A percentile compares a stretch with the other conserved stretches of the same genome.
Conservation (phyloP, 2,888 invertebrate species). For the Drosophila barbarae region DNA sequence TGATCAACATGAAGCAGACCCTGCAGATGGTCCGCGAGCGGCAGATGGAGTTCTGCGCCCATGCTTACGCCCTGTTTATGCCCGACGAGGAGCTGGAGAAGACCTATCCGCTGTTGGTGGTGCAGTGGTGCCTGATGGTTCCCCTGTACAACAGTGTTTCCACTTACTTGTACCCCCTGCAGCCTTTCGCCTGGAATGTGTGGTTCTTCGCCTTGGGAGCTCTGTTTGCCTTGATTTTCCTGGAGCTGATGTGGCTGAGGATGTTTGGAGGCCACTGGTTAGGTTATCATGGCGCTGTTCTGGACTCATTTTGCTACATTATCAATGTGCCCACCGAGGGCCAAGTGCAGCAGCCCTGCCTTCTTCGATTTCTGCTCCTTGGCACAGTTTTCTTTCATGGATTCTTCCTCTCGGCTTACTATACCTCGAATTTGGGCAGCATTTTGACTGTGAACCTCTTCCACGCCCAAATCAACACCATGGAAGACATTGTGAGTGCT, state of each 20-base stretch:
- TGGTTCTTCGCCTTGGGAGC: constrained; percentile 59
- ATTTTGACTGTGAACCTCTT: constrained; percentile 70
- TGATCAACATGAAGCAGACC: constrained; percentile 67
- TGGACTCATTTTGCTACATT: constrained; percentile 60
- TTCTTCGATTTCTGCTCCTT: constrained; percentile 53
- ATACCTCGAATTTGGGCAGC: constrained; percentile 73
- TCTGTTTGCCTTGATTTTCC: constrained; percentile 35
- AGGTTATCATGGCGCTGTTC: neutral
- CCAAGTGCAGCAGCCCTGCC: constrained; percentile 43
- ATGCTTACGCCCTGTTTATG: constrained; percentile 71
- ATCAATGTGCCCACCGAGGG: constrained; percentile 58
- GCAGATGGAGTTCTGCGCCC: constrained; percentile 58
- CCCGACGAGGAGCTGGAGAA: constrained; percentile 63
- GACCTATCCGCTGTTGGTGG: constrained; percentile 72
- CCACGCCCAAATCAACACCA: constrained; percentile 67
- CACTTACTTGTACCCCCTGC: constrained; percentile 65
- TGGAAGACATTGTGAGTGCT: constrained; percentile 65
- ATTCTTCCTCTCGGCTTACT: constrained; percentile 65
- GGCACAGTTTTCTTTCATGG: constrained; percentile 62
- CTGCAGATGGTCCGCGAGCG: constrained; percentile 62
- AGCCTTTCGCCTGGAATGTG: constrained; percentile 63
- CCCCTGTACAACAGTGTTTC: constrained; percentile 67
- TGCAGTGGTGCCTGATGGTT: constrained; percentile 75
- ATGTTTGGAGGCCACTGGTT: neutral
- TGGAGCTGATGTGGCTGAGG: constrained; percentile 56